Evolutionary conservation across 2,888 invertebrate species (phyloP), one percentile per base, ranked within the genome.

Genomic region (Yponomeuta malinellus): DNA sequence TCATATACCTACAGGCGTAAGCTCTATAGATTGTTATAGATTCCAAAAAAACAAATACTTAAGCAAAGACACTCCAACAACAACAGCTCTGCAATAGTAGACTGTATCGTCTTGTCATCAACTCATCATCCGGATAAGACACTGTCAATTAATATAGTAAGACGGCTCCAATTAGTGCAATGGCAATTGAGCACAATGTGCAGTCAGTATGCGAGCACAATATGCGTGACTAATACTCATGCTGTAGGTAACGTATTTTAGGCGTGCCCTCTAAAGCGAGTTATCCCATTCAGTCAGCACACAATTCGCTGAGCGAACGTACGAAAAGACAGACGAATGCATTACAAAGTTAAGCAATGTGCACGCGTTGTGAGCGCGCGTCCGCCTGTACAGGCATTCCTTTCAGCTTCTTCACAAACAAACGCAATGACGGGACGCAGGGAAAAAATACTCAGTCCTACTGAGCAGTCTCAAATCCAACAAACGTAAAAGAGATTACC

Each of bases 401-500:
- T 77, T 81, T 80, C 80, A 76, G 79, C 78, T 81, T 80, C 80
- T 75, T 79, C 78, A 83, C 87, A 88, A 88, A 88, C 84, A 87
- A 82, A 68, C 64, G 76, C 80, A 81, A 83, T 87, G 87, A 87
- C 85, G 88, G 83, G 84, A 85, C 81, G 82, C 85, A 86, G 43
- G 83, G 85, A 86, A 89, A 89, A 88, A 86, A 81, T 83, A 59
- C 52, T 59, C 52, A 85, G 81, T 82, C 78, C 76, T 78, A 74
- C 73, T 70, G 75, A 77, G 78, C 80, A 83, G 83, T 86, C 87
- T 87, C 86, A 85, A 88, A 88, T 87, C 86, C 84, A 85, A 89
- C 90, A 87, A 89, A 89, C 89, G 87, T 83, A 88, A 90, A 90
- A 86, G 88, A 89, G 90, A 91, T 91, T 92, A 91, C 89, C 86